phyloP scores from a whole-genome alignment of 1,140 invertebrate genomes.

The Drosophila busckii region DNA sequence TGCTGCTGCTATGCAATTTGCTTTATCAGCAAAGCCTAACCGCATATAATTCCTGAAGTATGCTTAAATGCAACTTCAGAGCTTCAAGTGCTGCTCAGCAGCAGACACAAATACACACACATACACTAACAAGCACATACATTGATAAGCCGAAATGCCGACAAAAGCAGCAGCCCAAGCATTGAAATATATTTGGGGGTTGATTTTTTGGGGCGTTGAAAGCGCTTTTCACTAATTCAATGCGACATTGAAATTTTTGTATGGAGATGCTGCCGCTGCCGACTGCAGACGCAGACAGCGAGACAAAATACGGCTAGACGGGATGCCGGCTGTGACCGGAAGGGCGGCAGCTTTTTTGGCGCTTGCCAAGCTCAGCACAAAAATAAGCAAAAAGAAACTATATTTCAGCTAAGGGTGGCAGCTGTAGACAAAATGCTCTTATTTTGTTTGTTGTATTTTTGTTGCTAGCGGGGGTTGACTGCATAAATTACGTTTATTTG shows the following conservation, averaged over 20 bases:
- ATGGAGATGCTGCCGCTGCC: constrained; percentile 42
- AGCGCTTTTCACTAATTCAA: constrained; percentile 77
- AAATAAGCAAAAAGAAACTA: constrained; percentile 13
- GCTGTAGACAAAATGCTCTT: background rate
- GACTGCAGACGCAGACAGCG: constrained; percentile 36
- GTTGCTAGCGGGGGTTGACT: constrained; percentile 7
- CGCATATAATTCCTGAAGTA: constrained; percentile 57
- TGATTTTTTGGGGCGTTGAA: constrained; percentile 71
- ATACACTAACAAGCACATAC: constrained; percentile 13
- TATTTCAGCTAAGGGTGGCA: constrained; percentile 5
- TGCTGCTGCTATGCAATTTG: background rate
- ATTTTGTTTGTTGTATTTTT: background rate
- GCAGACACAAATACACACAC: constrained; percentile 42
- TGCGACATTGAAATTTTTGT: constrained; percentile 78
- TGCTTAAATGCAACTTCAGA: constrained; percentile 58
- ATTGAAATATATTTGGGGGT: constrained; percentile 67
- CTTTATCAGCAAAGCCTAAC: constrained; percentile 22
- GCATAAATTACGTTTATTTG: constrained; percentile 73
- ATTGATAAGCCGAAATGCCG: constrained; percentile 44
- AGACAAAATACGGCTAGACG: constrained; percentile 46
- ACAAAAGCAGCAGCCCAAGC: constrained; percentile 14
- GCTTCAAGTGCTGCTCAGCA: constrained; percentile 54
- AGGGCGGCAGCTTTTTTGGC: constrained; percentile 63
- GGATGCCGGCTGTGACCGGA: constrained; percentile 43
- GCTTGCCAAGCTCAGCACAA: constrained; percentile 19